Evolutionary conservation across 2,797 vertebrate genomes (phyloP).

Genomic region (Agapornis canus): DNA sequence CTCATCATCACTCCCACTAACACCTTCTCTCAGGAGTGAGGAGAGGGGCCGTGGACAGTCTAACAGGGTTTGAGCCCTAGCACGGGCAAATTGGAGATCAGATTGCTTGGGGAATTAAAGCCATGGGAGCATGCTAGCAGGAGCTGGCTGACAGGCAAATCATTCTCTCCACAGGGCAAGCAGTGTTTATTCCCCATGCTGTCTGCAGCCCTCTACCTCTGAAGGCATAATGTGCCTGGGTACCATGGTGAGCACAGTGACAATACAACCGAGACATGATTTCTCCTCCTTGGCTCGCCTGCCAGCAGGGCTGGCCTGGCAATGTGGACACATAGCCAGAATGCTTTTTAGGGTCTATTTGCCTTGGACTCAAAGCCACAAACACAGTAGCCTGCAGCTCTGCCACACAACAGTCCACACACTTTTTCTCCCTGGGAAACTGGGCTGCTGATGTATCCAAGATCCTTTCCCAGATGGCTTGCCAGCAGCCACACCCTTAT

Average conservation of each 20-base stretch:
- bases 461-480: conserved; percentile 4
- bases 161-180: not conserved
- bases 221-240: not conserved
- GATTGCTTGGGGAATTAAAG: not conserved
- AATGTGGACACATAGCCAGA: not conserved
- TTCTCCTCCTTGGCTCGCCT: conserved; percentile 3
- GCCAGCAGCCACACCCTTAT: conserved; percentile 9
- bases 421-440: conserved; percentile 13
- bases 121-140: not conserved
- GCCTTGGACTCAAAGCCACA: conserved; percentile 12
- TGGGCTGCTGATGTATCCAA: not conserved
- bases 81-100: not conserved
- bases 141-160: not conserved
- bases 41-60: not conserved
- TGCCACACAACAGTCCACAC: not conserved
- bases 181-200: not conserved
- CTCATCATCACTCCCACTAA: not conserved
- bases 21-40: not conserved
- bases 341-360: conserved; percentile 21
- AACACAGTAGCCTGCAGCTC: not conserved
- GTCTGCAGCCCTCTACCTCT: not conserved
- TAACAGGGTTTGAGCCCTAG: not conserved
- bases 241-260: not conserved
- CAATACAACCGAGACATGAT: not conserved
- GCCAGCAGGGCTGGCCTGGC: not conserved